Evolutionary conservation across 2,113 vertebrate genomes (phyloP).

Genomic region (Mellivora capensis): DNA sequence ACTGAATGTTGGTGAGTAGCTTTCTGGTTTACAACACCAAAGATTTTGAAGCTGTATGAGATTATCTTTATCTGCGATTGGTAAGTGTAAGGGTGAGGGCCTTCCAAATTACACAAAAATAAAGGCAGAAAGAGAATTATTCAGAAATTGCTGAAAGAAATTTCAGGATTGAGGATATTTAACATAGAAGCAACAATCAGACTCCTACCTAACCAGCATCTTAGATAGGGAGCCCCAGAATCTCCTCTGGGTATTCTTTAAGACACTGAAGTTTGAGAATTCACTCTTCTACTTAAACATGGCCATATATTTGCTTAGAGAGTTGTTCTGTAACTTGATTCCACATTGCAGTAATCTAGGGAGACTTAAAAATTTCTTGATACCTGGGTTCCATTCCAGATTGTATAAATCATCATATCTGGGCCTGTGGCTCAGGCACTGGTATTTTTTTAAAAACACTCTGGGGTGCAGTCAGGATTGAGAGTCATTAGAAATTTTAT

Average conservation of each 20-base stretch:
- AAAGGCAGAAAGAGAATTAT: neutral
- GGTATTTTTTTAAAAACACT: neutral
- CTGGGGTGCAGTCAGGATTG: neutral
- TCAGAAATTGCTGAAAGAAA: neutral
- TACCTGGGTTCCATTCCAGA: neutral
- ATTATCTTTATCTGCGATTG: neutral
- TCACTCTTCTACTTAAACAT: neutral
- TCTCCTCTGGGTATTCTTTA: neutral
- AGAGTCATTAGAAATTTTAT: neutral
- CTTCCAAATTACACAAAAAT: neutral
- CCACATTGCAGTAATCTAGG: neutral
- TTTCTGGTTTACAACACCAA: neutral
- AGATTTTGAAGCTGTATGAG: neutral
- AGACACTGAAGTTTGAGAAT: neutral
- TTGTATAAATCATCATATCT: conserved; percentile 16
- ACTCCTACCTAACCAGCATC: neutral
- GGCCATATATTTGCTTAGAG: neutral
- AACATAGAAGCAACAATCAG: neutral
- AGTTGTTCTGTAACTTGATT: neutral
- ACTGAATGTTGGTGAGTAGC: neutral
- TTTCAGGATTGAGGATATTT: neutral
- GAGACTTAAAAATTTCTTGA: neutral
- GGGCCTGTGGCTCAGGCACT: neutral
- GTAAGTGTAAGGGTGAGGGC: neutral
- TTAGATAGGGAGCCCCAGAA: neutral